These are phyloP conservation scores for Phenganax marumi DNA, from an alignment of 92 coral and sea anemone species.

Conservation along the genomic window DNA sequence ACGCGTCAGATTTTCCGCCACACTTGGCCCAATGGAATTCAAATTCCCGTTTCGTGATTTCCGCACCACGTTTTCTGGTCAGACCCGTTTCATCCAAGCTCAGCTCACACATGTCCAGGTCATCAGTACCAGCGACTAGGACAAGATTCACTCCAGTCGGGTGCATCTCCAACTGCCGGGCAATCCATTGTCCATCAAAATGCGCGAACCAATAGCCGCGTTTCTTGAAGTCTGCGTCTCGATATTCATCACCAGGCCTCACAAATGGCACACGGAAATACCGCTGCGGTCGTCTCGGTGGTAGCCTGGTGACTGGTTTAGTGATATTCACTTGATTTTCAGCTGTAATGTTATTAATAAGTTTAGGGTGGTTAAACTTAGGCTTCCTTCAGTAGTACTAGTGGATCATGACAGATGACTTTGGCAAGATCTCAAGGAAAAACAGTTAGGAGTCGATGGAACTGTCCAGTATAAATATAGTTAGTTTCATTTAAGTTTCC, in stretches of 20 bases:
- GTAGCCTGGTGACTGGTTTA: constrained; percentile 58
- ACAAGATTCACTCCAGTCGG: constrained; percentile 70
- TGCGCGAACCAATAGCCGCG: constrained; percentile 99
- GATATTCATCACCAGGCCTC: constrained; percentile 76
- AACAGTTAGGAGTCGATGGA: background rate
- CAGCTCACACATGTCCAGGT: constrained; percentile 96
- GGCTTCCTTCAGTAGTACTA: background rate
- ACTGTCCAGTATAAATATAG: background rate
- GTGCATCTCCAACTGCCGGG: constrained; percentile 93
- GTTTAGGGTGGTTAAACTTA: background rate
- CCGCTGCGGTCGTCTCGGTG: constrained; percentile 92
- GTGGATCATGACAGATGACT: background rate
- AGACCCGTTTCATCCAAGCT: constrained; percentile 92
- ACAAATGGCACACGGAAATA: constrained; percentile 95
- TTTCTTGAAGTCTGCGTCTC: constrained; percentile 76
- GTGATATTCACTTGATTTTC: constrained; percentile 8
- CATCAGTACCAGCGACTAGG: constrained; percentile 92
- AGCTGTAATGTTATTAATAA: constrained; percentile 22
- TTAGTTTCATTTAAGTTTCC: background rate
- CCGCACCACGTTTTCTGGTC: constrained; percentile 78
- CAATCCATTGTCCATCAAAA: constrained; percentile 98
- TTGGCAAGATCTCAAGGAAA: background rate
- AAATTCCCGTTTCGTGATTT: constrained; percentile 75
- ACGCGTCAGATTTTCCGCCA: constrained; percentile 75
- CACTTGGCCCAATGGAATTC: constrained; percentile 73